Evolutionary conservation across 2,797 vertebrate species (phyloP), one percentile per base, ranked within the genome.

Genomic region (Euthynnus affinis): DNA sequence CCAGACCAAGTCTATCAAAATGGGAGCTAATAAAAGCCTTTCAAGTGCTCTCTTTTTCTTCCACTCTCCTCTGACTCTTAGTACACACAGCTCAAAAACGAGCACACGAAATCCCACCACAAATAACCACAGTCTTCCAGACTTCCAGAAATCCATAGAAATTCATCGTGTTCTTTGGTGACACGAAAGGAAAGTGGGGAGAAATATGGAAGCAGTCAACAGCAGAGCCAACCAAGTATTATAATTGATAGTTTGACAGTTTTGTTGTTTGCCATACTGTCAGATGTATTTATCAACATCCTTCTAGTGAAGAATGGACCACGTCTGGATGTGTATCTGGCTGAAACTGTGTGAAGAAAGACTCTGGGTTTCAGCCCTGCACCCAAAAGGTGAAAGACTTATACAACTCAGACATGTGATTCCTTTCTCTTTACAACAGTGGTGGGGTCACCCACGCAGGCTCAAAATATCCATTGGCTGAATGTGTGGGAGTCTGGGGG

Each of bases 371-470:
- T 82, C 72, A 67, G 60, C 46, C 42, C 53, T 66, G 20, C 64
- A 34, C 23, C 64, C 22, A 7, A 57, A 72, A 86, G 76, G 67
- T 84, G 80, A 89, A 76, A 60, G 20, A 40, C 32, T 90, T 81
- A 84, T 81, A 88, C 84, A 84, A 82, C 82, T 56, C 69, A 48
- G 65, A 67, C 83, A 86, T 85, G 83, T 82, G 86, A 86, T 61
- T 60, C 75, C 60, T 66, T 51, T 76, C 65, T 82, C 75, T 87
- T 80, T 66, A 80, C 71, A 76, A 71, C 78, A 49, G 79, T 20
- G 13, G 22, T 5, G 67, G 82, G 87, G 80, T 90, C 82, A 88
- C 71, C 53, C 65, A 73, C 82, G 71, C 73, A 40, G 2, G 68
- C 87, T 78, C 18, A 78, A 88, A 91, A 93, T 91, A 89, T 68